A percentile compares a stretch with the other conserved stretches of the same genome.
Conservation (phyloP, 2,797 vertebrate genomes). For the Clarias pachynema region DNA sequence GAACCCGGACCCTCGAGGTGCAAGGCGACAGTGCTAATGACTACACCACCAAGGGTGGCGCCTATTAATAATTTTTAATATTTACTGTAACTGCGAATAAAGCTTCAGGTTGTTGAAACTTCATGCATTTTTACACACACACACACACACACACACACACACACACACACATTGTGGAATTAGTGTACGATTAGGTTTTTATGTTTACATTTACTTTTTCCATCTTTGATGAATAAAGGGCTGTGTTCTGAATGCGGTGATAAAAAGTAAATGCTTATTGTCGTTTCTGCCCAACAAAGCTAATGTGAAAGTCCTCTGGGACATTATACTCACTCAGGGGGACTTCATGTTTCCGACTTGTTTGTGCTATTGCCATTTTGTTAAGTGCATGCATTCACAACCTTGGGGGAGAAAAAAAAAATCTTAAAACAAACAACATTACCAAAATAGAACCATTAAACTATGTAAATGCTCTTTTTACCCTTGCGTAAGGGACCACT, state of each 20-base stretch:
- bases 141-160: neutral
- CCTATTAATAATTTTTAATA: neutral
- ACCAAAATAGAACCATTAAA: constrained; percentile 40
- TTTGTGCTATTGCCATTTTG: constrained; percentile 42
- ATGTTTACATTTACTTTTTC: neutral
- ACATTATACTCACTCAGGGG: neutral
- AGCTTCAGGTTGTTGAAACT: neutral
- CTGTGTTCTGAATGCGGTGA: neutral
- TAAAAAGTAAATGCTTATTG: constrained; percentile 24
- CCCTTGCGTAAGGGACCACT: constrained; percentile 54
- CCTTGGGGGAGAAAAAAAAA: neutral
- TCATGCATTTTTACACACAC: neutral
- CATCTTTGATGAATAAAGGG: neutral
- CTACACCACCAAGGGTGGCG: no score
- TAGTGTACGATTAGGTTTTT: neutral
- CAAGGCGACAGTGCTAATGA: no score
- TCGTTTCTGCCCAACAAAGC: constrained; percentile 9
- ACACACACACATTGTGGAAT: neutral
- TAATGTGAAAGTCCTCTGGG: neutral
- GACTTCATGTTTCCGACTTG: constrained; percentile 26
- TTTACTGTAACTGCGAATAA: neutral
- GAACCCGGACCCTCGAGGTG: no score
- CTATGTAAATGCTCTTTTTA: constrained; percentile 58
- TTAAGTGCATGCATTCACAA: constrained; percentile 47
- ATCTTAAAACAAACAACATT: constrained; percentile 34